Percentiles rank a stretch among this genome's conserved stretches.
Conservation (phyloP, 2,797 vertebrate species). For the Tapera naevia region DNA sequence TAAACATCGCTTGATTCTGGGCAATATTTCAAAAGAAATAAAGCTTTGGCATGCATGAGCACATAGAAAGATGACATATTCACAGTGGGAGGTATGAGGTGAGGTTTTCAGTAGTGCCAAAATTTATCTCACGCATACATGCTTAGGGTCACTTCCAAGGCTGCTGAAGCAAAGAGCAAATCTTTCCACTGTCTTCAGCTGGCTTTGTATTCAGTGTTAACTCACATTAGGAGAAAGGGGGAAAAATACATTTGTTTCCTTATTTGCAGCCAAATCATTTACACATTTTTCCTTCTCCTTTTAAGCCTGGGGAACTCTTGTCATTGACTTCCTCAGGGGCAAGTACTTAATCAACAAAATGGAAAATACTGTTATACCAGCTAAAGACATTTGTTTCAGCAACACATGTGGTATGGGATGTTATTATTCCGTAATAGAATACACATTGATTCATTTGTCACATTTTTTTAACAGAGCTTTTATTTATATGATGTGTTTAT, state of each 20-base stretch:
- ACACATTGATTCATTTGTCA: slow-evolving; percentile 74
- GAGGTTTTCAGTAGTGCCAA: slow-evolving; percentile 66
- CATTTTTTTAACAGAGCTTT: slow-evolving; percentile 54
- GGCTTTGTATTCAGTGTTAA: neutral
- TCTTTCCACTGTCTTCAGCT: slow-evolving; percentile 18
- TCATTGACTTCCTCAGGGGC: slow-evolving; percentile 34
- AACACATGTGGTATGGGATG: slow-evolving; percentile 63
- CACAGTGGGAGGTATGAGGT: slow-evolving; percentile 81
- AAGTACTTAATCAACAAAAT: slow-evolving; percentile 52
- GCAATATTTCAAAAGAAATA: slow-evolving; percentile 75
- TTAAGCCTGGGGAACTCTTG: slow-evolving; percentile 1
- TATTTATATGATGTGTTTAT: slow-evolving; percentile 76
- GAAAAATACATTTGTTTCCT: slow-evolving; percentile 27
- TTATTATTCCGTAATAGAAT: slow-evolving; percentile 72
- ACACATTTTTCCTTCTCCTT: slow-evolving; percentile 28
- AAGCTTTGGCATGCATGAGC: slow-evolving; percentile 69
- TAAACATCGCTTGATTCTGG: slow-evolving; percentile 75
- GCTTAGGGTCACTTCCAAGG: neutral
- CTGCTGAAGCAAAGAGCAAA: slow-evolving; percentile 31
- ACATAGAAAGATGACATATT: slow-evolving; percentile 70
- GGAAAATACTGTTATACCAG: slow-evolving; percentile 66
- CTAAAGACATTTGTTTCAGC: slow-evolving; percentile 54
- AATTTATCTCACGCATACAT: slow-evolving; percentile 37
- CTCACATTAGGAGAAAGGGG: neutral
- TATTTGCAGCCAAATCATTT: slow-evolving; percentile 11